These are phyloP conservation scores for Byasa hedistus DNA, from an alignment of 2,888 invertebrate genomes.

Conservation along the genomic window DNA sequence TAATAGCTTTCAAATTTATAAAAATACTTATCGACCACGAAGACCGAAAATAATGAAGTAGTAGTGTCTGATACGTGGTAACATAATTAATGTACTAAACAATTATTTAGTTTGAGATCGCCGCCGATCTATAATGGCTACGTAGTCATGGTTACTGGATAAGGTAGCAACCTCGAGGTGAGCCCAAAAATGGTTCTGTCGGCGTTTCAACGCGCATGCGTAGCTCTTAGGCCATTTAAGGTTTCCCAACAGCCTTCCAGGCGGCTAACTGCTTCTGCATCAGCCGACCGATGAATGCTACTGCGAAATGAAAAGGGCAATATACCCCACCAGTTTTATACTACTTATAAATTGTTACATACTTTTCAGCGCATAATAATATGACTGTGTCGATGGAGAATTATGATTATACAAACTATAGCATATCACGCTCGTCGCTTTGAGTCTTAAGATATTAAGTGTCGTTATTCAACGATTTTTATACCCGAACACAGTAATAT, in stretches of 20 bases:
- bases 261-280: slow-evolving; percentile 50
- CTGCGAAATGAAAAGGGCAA: slow-evolving; percentile 43
- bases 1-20: no score
- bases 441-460: no score
- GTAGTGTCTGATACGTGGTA: background rate
- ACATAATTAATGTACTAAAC: slow-evolving; percentile 7
- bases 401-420: no score
- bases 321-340: background rate
- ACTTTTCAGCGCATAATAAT: no score
- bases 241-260: slow-evolving; percentile 62
- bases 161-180: slow-evolving; percentile 37
- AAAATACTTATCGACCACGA: background rate
- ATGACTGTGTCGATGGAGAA: no score
- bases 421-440: no score
- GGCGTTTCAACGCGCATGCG: slow-evolving; percentile 52
- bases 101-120: slow-evolving; percentile 18
- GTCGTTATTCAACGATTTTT: no score
- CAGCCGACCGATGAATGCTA: slow-evolving; percentile 44
- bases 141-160: slow-evolving; percentile 23
- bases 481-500: no score
- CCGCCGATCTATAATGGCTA: slow-evolving; percentile 15
- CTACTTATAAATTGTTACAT: background rate
- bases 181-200: slow-evolving; percentile 64
- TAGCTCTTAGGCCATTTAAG: slow-evolving; percentile 66
- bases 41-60: background rate